These are phyloP conservation scores for Rhinogobio ventralis DNA, from an alignment of 2,797 vertebrate genomes.

Conservation along the genomic window DNA sequence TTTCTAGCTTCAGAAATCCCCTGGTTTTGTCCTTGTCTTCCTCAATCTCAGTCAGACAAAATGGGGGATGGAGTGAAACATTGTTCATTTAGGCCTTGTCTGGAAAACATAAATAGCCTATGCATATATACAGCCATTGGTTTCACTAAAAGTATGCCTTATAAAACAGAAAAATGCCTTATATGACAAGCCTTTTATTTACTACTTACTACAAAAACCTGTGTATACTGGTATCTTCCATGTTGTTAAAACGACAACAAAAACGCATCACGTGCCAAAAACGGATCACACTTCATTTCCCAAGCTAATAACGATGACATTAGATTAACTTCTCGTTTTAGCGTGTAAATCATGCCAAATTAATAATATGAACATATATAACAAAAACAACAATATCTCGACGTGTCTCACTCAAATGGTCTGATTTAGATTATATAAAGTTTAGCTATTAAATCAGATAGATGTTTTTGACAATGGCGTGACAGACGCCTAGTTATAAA, in stretches of 20 bases:
- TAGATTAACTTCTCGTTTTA: neutral
- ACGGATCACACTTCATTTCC: constrained; percentile 1
- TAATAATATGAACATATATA: neutral
- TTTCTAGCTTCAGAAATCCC: constrained; percentile 8
- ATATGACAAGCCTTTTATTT: neutral
- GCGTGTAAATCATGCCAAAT: neutral
- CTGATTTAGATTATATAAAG: neutral
- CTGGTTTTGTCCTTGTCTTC: neutral
- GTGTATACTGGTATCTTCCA: neutral
- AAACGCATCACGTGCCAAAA: constrained; percentile 17
- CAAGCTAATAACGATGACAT: neutral
- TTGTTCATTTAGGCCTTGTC: constrained; percentile 26
- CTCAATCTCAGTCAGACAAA: constrained; percentile 6
- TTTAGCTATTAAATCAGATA: neutral
- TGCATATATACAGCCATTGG: neutral
- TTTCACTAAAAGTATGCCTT: neutral
- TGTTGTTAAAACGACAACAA: constrained; percentile 23
- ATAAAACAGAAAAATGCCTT: neutral
- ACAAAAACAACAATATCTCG: neutral
- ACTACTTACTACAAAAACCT: neutral
- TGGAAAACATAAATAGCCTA: neutral
- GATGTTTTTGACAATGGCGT: neutral
- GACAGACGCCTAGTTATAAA: neutral
- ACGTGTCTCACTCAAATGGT: neutral
- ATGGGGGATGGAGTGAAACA: constrained; percentile 33